Conservation (phyloP, 2,888 invertebrate genomes). For the Platycheirus rosarum region DNA sequence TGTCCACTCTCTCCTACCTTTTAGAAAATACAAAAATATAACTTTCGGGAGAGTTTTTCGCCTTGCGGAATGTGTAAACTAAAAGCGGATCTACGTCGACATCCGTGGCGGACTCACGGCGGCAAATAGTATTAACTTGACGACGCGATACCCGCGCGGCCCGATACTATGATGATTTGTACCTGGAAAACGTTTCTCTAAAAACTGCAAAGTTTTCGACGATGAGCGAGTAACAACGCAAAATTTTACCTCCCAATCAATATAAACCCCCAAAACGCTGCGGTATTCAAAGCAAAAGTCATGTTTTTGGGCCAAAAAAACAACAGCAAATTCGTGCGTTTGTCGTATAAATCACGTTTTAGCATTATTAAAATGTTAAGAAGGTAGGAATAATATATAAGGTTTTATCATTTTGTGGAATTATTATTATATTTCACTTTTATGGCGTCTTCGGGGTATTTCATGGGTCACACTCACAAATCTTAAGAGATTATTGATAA, state of each 20-base stretch:
- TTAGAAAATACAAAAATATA: no score
- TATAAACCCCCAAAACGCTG: constrained; percentile 31
- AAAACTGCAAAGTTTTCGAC: constrained; percentile 21
- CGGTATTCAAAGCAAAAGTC: constrained; percentile 54
- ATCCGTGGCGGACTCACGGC: constrained; percentile 31
- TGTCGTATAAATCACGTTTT: constrained; percentile 64
- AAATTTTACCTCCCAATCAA: constrained; percentile 48
- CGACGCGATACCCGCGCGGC: neutral
- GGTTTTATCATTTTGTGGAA: constrained; percentile 49
- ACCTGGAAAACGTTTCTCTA: constrained; percentile 31
- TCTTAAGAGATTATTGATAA: constrained; percentile 56
- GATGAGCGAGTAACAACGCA: constrained; percentile 18
- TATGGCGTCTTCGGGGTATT: constrained; percentile 35
- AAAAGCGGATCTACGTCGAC: constrained; percentile 15
- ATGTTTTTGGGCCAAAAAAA: constrained; percentile 33
- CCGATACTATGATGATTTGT: constrained; percentile 28
- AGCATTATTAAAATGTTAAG: constrained; percentile 50
- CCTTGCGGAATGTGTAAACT: constrained; percentile 23
- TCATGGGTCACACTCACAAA: constrained; percentile 32
- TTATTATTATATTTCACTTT: constrained; percentile 45
- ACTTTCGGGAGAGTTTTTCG: constrained; percentile 15
- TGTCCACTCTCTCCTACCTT: no score
- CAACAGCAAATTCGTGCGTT: constrained; percentile 41
- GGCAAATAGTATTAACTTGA: constrained; percentile 9
- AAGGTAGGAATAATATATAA: constrained; percentile 2